Evolutionary conservation across 2,888 invertebrate genomes (phyloP), one percentile per base, ranked within the genome.

Genomic region (Drosophila formosana): DNA sequence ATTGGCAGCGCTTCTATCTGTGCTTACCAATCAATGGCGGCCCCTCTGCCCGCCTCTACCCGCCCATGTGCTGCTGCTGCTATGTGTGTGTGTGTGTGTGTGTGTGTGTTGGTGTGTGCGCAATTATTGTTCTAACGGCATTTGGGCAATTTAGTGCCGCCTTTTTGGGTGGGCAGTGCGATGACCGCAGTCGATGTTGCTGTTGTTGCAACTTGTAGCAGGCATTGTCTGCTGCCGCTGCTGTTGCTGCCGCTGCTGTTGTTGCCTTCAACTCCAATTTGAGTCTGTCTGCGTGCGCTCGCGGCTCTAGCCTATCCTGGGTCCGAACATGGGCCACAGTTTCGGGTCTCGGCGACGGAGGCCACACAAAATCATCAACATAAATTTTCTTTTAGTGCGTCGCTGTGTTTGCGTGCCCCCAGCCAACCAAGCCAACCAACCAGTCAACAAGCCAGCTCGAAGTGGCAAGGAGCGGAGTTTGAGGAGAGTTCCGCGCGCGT

Each of bases 371-470:
- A 85, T 89, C 89, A 85, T 85, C 85, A 89, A 85, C 88, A 89
- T 89, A 86, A 85, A 89, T 89, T 85, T 72, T 58, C n/a, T 78
- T 89, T 78, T 81, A 89, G 83, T 89, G 85, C 85, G 85, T 83
- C 66, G 57, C 52, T 46, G 18, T 61, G 57, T 62, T 43, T 49
- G 56, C 39, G 53, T 63, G 53, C 56, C 63, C 51, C 39, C 39
- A 60, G 30, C 39, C 39, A 60, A 26, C 23, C 37, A 25, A n/a
- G 9, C 18, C 39, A 51, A 18, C 18, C 37, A 37, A 25, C 5
- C 11, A 32, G 39, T 25, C 23, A 30, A 30, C 30, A 30, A 30
- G 30, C 32, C 37, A 57, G 46, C 45, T 49, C 1, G 49, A 25
- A 55, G 30, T 30, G n/a, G 1, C 5, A 26, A 2, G 34, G 23